Evolutionary conservation across 2,113 vertebrate species (phyloP).

Genomic region (Strix aluco): DNA sequence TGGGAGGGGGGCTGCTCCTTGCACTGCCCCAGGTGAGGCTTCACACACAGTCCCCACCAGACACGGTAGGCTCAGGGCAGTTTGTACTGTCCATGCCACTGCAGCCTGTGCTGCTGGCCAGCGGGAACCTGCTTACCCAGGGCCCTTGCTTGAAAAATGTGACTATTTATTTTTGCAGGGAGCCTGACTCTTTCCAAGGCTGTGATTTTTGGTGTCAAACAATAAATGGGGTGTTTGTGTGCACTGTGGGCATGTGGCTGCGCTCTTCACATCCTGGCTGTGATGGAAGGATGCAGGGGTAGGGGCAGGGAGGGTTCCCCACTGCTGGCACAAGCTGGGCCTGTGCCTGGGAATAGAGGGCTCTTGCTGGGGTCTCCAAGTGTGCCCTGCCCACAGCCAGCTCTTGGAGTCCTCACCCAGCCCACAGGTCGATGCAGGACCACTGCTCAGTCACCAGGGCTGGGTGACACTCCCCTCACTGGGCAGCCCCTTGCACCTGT

Average conservation of each 20-base stretch:
- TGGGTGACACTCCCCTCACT: neutral
- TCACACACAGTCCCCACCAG: fast-evolving
- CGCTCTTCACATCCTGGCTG: fast-evolving
- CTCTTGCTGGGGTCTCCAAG: neutral
- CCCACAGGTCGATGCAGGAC: fast-evolving
- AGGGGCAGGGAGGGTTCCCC: neutral
- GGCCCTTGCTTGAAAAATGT: neutral
- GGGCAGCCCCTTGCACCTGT: neutral
- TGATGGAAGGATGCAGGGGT: fast-evolving
- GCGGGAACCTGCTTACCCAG: neutral
- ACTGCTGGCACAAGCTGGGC: neutral
- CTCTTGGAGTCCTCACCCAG: neutral
- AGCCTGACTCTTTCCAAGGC: neutral
- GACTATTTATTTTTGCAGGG: slow-evolving; percentile 43
- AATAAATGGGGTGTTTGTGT: slow-evolving; percentile 15
- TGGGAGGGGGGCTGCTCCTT: too few species aligned
- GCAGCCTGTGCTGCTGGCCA: neutral
- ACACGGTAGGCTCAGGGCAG: neutral
- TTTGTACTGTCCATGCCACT: neutral
- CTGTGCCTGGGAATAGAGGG: neutral
- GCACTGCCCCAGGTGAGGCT: too few species aligned
- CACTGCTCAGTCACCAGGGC: neutral
- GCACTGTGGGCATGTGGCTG: neutral
- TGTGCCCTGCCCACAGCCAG: neutral
- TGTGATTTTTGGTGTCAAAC: neutral